Conservation (phyloP, 2,113 vertebrate species). For the Aphyosemion australe region DNA sequence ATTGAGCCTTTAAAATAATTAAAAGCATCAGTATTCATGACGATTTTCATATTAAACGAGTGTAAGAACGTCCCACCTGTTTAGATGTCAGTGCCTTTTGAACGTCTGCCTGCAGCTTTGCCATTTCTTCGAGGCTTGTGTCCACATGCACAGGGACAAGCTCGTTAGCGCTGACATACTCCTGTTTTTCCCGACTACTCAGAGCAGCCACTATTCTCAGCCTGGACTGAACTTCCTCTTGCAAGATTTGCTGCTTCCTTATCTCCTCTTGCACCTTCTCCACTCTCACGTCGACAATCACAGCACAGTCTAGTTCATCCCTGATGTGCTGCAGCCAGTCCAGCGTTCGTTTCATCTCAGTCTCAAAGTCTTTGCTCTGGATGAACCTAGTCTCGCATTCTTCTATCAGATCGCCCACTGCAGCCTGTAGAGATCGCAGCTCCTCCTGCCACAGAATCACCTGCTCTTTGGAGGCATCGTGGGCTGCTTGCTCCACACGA, state of each 20-base stretch:
- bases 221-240: constrained; percentile 93
- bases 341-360: constrained; percentile 87
- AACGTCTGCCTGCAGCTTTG: constrained; percentile 86
- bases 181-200: constrained; percentile 88
- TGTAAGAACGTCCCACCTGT: constrained; percentile 80
- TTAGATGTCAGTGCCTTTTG: constrained; percentile 84
- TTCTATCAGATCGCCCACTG: constrained; percentile 82
- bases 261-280: constrained; percentile 95
- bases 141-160: constrained; percentile 87
- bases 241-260: constrained; percentile 92
- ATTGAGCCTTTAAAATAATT: too few species aligned
- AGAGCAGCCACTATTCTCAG: constrained; percentile 91
- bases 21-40: background rate
- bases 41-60: background rate
- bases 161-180: constrained; percentile 88
- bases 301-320: constrained; percentile 81
- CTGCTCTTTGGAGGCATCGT: constrained; percentile 81
- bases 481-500: constrained; percentile 83
- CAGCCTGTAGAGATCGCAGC: constrained; percentile 83
- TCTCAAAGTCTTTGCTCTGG: constrained; percentile 91
- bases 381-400: constrained; percentile 89
- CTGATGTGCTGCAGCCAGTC: constrained; percentile 90
- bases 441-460: constrained; percentile 90
- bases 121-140: constrained; percentile 84
- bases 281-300: constrained; percentile 86